Conservation (phyloP, 2,797 vertebrate genomes). For the Syndactyla subalaris region DNA sequence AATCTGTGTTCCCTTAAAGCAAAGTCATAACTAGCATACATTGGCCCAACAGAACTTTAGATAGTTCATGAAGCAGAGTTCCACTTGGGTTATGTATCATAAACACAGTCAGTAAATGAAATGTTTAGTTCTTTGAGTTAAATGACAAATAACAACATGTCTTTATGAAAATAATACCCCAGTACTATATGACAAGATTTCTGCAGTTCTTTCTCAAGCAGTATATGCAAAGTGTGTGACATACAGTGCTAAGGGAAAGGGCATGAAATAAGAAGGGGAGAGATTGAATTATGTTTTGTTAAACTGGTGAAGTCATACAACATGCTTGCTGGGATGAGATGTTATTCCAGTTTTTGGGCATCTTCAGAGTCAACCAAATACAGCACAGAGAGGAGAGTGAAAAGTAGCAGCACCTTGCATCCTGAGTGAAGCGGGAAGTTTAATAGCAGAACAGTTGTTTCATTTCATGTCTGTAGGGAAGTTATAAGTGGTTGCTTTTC, state of each 20-base stretch:
- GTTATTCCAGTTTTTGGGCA: neutral
- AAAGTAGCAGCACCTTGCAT: neutral
- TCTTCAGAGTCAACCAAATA: neutral
- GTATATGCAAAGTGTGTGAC: neutral
- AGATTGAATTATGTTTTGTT: neutral
- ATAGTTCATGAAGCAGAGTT: neutral
- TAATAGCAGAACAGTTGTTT: neutral
- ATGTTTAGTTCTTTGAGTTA: neutral
- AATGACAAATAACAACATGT: neutral
- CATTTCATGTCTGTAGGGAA: neutral
- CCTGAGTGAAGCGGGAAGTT: neutral
- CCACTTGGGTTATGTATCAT: neutral
- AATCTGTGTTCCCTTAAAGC: neutral
- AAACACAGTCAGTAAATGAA: neutral
- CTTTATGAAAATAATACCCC: neutral
- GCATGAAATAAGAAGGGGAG: neutral
- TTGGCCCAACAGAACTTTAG: neutral
- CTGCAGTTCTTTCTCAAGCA: neutral
- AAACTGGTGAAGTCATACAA: neutral
- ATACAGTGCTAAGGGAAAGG: neutral
- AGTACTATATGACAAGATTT: neutral
- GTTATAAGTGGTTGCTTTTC: neutral
- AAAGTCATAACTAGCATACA: neutral
- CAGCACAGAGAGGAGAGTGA: rapidly evolving
- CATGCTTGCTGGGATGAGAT: neutral